Evolutionary conservation across 2,888 invertebrate genomes (phyloP).

Genomic region (Disparrhopalites patrizii): DNA sequence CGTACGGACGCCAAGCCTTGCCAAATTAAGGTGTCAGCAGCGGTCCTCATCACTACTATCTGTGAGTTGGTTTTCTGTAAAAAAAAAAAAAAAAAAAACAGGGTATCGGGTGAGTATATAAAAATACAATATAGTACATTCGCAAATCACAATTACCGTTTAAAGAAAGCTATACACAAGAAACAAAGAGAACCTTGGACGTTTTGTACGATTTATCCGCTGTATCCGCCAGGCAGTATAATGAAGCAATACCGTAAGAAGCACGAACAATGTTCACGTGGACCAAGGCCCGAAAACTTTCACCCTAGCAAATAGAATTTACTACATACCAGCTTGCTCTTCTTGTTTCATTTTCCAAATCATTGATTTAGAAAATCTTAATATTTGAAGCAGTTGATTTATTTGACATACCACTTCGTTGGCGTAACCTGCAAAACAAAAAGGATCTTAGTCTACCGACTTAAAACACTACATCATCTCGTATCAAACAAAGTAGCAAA

Average conservation of each 20-base stretch:
- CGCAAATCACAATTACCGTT: no score
- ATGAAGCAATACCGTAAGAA: slow-evolving; percentile 75
- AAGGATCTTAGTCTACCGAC: neutral
- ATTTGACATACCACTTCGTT: slow-evolving; percentile 67
- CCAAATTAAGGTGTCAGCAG: slow-evolving; percentile 83
- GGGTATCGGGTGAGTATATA: no score
- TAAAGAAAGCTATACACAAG: no score
- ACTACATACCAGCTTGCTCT: no score
- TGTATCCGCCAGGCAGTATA: slow-evolving; percentile 85
- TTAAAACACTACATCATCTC: neutral
- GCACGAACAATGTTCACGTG: slow-evolving; percentile 63
- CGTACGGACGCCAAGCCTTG: slow-evolving; percentile 77
- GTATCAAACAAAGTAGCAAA: no score
- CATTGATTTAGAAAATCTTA: no score
- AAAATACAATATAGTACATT: neutral
- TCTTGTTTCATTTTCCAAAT: no score
- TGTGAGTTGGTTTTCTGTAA: neutral
- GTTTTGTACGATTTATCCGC: slow-evolving; percentile 67
- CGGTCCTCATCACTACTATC: slow-evolving; percentile 51
- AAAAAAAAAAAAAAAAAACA: no score
- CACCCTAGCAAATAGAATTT: slow-evolving; percentile 58
- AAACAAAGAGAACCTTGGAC: slow-evolving; percentile 57
- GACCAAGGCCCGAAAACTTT: slow-evolving; percentile 80
- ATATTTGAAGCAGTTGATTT: neutral
- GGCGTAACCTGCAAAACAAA: slow-evolving; percentile 69